These are phyloP conservation scores for Scaptomyza parva DNA, from an alignment of 2,888 invertebrate species.

Conservation along the genomic window DNA sequence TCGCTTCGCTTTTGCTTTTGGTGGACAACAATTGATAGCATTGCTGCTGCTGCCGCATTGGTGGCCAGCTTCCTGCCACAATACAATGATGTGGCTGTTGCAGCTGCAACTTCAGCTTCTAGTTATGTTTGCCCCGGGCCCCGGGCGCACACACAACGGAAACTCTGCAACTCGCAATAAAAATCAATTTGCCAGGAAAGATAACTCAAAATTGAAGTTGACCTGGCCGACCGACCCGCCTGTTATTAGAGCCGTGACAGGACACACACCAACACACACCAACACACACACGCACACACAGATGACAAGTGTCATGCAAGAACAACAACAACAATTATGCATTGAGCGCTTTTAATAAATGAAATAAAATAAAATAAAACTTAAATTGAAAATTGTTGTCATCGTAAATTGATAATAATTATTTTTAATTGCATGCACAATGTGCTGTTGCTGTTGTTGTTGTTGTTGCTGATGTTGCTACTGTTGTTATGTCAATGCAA, in stretches of 20 bases:
- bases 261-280: constrained; percentile 21
- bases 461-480: constrained; percentile 20
- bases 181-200: constrained; percentile 57
- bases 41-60: constrained; percentile 43
- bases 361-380: constrained; percentile 70
- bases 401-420: constrained; percentile 77
- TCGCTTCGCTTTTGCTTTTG: constrained; percentile 24
- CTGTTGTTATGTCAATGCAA: constrained; percentile 35
- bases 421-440: constrained; percentile 75
- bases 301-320: constrained; percentile 19
- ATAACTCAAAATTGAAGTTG: constrained; percentile 69
- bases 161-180: constrained; percentile 44
- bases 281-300: neutral
- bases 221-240: constrained; percentile 21
- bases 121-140: constrained; percentile 32
- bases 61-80: constrained; percentile 54
- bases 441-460: constrained; percentile 22
- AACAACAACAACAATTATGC: constrained; percentile 16
- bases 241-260: constrained; percentile 50
- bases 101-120: constrained; percentile 16
- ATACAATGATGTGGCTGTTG: constrained; percentile 59
- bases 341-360: constrained; percentile 65
- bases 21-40: constrained; percentile 43
- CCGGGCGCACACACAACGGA: constrained; percentile 38
- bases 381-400: constrained; percentile 78